Evolutionary conservation across 2,113 vertebrate species (phyloP), one percentile per base, ranked within the genome.

Genomic region (Heterotis niloticus): DNA sequence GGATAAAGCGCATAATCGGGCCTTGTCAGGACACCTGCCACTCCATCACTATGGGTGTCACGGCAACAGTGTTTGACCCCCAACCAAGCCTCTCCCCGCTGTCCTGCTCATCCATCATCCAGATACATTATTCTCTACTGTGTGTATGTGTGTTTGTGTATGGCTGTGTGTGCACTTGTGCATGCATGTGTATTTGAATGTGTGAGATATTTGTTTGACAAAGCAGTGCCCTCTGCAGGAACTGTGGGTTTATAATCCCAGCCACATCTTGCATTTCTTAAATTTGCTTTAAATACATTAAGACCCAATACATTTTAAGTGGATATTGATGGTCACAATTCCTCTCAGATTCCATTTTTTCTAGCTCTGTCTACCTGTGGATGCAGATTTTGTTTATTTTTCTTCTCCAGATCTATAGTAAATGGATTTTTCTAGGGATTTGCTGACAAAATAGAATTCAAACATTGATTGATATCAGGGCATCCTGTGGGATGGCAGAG

Each of bases 371-470:
- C n/a, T 51, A 28, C 24, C n/a, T 57, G 34, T 16, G 16, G 24
- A 11, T 60, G 59, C 34, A n/a, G n/a, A 14, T 11, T 56, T 11
- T 18, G 26, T 59, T 57, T 78, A 1, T 78, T 29, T 71, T 68
- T 28, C 34, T 44, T 7, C 14, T 17, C 60, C n/a, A 24, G 26
- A 59, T 62, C 18, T 24, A 62, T 62, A 20, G 26, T 24, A 59
- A 75, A 60, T 28, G 2, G 56, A 75, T 57, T 57, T 57, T 68
- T 14, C 29, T 60, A 44, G 26, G 16, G 66, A 59, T 62, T 23
- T 78, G 67, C 59, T 34, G 67, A 62, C 28, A 20, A 62, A 71
- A 78, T 71, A 11, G 44, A 78, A 56, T 57, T 24, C 24, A 26
- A 34, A 20, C 5, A 12, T 44, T 69, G 26, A 17, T 51, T 60